Evolutionary conservation across 2,888 invertebrate genomes (phyloP), one percentile per base, ranked within the genome.

Genomic region (Rambutsinella grinnellia): DNA sequence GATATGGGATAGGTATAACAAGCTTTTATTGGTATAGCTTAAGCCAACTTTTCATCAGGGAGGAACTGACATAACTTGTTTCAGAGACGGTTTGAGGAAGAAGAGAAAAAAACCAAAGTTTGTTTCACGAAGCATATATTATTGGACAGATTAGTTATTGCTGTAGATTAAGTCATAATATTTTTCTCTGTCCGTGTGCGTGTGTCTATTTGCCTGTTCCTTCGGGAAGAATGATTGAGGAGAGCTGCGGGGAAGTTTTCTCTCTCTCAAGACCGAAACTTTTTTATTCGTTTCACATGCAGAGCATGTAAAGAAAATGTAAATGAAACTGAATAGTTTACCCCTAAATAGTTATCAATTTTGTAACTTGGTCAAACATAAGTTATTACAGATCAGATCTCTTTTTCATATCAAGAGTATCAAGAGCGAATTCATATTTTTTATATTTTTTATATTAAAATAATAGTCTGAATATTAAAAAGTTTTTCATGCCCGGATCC

Each of bases 161-260:
- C 71, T 72, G 71, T 72, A 72, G 71, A 72, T 72, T 72, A 72
- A 72, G 71, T 72, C 71, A 72, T 72, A 72, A 72, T 72, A 72
- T 72, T 72, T 72, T 72, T 72, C 26, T 17, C 58, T 63, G 62
- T 56, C 47, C 57, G 56, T 63, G 71, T 72, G 65, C 71, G 71
- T 72, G 71, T 72, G 71, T 72, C 71, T 72, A 72, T 72, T 72
- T 65, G 15, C 71, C 70, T 61, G 61, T 70, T 56, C 44, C 57
- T 70, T 47, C 61, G 26, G 23, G 28, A 68, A 60, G 65, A 65
- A 72, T 72, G 71, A 72, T 72, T 72, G 65, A 72, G 65, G 71
- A 72, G 71, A 72, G 71, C 71, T 72, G 71, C 71, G 71, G 71
- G 71, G 71, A 72, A 72, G n/a, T n/a, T n/a, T n/a, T n/a, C n/a